Percentiles rank a stretch among this genome's conserved stretches.
These are phyloP conservation scores for Lutjanus erythropterus DNA, from an alignment of 2,113 vertebrate genomes.

Conservation along the genomic window DNA sequence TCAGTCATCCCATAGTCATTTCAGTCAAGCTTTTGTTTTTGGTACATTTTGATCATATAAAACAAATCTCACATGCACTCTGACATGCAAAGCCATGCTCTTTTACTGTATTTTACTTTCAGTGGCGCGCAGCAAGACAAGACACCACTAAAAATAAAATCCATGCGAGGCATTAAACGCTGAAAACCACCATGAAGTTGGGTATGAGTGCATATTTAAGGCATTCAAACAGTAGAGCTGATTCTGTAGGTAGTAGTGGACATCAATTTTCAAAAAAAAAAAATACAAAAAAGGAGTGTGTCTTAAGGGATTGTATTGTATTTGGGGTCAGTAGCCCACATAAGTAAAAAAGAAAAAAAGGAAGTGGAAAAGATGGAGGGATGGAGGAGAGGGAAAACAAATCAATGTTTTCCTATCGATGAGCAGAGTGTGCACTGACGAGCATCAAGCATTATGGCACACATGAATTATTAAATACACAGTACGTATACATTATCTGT, in stretches of 20 bases:
- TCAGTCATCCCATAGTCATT: slow-evolving; percentile 13
- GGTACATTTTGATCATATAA: slow-evolving; percentile 51
- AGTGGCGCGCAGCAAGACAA: slow-evolving; percentile 12
- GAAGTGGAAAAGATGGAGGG: slow-evolving; percentile 12
- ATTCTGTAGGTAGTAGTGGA: slow-evolving; percentile 15
- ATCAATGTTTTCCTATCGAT: slow-evolving; percentile 47
- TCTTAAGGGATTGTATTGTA: background rate
- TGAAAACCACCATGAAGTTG: slow-evolving; percentile 9
- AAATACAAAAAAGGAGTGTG: slow-evolving; percentile 10
- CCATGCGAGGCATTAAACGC: slow-evolving; percentile 26
- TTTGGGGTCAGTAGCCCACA: slow-evolving; percentile 23
- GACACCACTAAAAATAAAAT: slow-evolving; percentile 29
- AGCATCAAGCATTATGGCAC: slow-evolving; percentile 38
- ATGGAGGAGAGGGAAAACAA: slow-evolving; percentile 44
- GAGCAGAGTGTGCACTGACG: background rate
- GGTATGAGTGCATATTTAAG: slow-evolving; percentile 37
- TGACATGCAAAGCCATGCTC: slow-evolving; percentile 71
- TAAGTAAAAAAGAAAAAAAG: background rate
- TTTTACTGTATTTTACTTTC: slow-evolving; percentile 5
- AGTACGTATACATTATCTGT: slow-evolving; percentile 43
- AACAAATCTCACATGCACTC: slow-evolving; percentile 53
- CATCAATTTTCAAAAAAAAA: background rate
- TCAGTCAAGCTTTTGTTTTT: slow-evolving; percentile 50
- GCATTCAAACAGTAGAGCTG: slow-evolving; percentile 32
- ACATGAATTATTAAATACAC: slow-evolving; percentile 68